A percentile compares a stretch with the other conserved stretches of the same genome.
phyloP scores from a whole-genome alignment of 2,113 vertebrate genomes.

The Pterophyllum scalare region DNA sequence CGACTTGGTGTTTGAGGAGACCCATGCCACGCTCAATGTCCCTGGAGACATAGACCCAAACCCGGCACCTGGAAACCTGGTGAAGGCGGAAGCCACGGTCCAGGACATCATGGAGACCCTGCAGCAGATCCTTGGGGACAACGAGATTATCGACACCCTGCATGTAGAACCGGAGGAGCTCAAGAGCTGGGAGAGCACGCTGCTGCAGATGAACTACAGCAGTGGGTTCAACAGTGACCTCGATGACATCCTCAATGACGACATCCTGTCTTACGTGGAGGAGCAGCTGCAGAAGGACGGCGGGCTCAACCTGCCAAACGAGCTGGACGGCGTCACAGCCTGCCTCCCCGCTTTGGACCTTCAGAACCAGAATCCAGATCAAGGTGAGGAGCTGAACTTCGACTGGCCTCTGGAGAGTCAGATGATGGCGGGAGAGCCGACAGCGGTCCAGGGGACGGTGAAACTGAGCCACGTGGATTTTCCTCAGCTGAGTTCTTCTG shows the following conservation, averaged over 20 bases:
- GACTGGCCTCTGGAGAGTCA: conserved; percentile 29
- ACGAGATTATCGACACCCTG: conserved; percentile 33
- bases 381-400: conserved; percentile 33
- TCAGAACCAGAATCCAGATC: conserved; percentile 30
- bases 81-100: conserved; percentile 47
- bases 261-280: conserved; percentile 72
- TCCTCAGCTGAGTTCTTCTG: conserved; percentile 20
- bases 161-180: conserved; percentile 35
- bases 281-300: conserved; percentile 74
- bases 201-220: conserved; percentile 68
- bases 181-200: conserved; percentile 77
- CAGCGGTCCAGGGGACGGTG: background rate
- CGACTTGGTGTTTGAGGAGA: conserved; percentile 73
- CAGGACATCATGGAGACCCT: conserved; percentile 74
- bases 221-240: conserved; percentile 42
- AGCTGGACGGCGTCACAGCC: conserved; percentile 19
- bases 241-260: conserved; percentile 43
- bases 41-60: conserved; percentile 25
- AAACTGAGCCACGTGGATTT: conserved; percentile 56
- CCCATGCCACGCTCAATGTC: conserved; percentile 73
- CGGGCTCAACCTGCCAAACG: conserved; percentile 20
- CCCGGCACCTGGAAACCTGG: fast-evolving
- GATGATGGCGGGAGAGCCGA: background rate
- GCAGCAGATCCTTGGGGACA: conserved; percentile 63
- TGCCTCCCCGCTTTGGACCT: conserved; percentile 51